Evolutionary conservation across 1,140 invertebrate species (phyloP).

Genomic region (Prorops nasuta): DNA sequence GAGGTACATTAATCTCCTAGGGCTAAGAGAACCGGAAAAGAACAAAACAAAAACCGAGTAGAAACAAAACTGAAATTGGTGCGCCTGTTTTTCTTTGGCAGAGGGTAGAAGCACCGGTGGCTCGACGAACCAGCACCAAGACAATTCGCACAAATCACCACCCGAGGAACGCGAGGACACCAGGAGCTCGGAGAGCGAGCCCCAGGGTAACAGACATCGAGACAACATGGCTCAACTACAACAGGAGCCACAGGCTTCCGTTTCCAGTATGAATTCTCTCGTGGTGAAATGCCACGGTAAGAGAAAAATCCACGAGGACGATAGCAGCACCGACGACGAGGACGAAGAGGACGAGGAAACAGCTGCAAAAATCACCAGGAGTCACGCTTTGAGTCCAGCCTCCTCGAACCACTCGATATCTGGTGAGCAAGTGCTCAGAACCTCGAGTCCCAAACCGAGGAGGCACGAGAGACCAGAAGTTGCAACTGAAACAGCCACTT

Average conservation of each 20-base stretch:
- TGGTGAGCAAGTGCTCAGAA: slow-evolving; percentile 42
- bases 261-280: slow-evolving; percentile 31
- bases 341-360: slow-evolving; percentile 59
- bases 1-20: slow-evolving; percentile 54
- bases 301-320: slow-evolving; percentile 59
- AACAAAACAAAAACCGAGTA: too few relatives aligned
- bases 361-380: slow-evolving; percentile 39
- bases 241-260: slow-evolving; percentile 35
- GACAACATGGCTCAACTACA: slow-evolving; percentile 57
- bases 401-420: slow-evolving; percentile 55
- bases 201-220: slow-evolving; percentile 56
- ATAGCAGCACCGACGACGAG: slow-evolving; percentile 58
- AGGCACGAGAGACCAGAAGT: slow-evolving; percentile 45
- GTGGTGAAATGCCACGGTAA: slow-evolving; percentile 47
- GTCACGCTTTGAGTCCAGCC: slow-evolving; percentile 60
- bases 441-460: slow-evolving; percentile 52
- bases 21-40: too few relatives aligned
- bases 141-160: slow-evolving; percentile 55
- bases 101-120: slow-evolving; percentile 62
- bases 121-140: slow-evolving; percentile 57
- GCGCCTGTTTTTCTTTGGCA: too few relatives aligned
- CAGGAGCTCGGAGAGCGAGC: slow-evolving; percentile 57
- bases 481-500: slow-evolving; percentile 58
- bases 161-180: slow-evolving; percentile 59
- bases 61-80: too few relatives aligned